These are phyloP conservation scores for Steatornis caripensis DNA, from an alignment of 2,113 vertebrate species.

Conservation along the genomic window DNA sequence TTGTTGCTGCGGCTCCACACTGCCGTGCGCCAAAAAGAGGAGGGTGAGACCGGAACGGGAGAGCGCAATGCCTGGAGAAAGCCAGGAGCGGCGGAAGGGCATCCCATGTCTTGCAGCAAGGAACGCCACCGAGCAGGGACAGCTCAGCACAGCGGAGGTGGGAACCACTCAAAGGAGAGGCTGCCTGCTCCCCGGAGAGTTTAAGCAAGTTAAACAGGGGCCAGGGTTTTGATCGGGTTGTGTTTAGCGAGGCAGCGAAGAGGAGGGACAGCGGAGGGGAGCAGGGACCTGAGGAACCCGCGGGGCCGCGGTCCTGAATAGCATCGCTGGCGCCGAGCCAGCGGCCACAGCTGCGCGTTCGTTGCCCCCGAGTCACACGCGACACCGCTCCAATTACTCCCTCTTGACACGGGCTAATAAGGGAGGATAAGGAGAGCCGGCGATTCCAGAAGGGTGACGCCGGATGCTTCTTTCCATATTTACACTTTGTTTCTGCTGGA, in stretches of 20 bases:
- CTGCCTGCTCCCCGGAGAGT: background rate
- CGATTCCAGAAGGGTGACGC: background rate
- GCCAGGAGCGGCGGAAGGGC: background rate
- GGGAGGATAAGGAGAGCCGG: background rate
- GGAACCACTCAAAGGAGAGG: background rate
- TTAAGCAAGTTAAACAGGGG: background rate
- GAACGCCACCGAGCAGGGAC: background rate
- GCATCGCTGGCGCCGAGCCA: background rate
- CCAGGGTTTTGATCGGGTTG: background rate
- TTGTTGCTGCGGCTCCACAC: background rate
- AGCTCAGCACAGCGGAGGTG: background rate
- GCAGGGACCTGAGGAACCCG: background rate
- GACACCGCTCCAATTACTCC: conserved; percentile 12
- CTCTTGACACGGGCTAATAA: conserved; percentile 35
- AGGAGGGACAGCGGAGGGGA: background rate
- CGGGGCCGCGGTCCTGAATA: background rate
- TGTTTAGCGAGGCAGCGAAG: background rate
- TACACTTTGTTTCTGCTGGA: background rate
- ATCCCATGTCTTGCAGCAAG: fast-evolving
- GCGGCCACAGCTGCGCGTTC: background rate
- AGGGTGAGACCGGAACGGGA: background rate
- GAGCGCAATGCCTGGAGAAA: background rate
- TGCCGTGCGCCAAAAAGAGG: background rate
- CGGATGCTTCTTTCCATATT: background rate
- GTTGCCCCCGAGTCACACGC: background rate